Evolutionary conservation across 2,113 vertebrate genomes (phyloP), one percentile per base, ranked within the genome.

Genomic region (Aldabrachelys gigantea): DNA sequence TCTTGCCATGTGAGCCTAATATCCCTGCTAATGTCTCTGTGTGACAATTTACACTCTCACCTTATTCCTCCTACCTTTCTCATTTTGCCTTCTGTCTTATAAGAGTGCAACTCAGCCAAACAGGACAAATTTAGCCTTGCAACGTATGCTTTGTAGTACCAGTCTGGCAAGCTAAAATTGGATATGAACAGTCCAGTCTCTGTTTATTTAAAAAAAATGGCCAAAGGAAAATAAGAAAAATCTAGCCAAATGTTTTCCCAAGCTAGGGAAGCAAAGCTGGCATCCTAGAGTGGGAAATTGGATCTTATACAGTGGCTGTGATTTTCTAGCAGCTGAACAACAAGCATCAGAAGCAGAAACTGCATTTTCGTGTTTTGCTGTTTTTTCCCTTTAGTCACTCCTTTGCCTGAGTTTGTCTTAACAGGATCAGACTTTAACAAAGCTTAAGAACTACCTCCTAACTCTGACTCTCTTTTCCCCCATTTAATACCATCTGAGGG

Each of bases 1-100:
- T 91, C 35, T 16, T 86, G 72, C 84, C 82, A 91, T 84, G 78
- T 84, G 78, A 96, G 90, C 78, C 59, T 81, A 82, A 86, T 96
- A 72, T 83, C 21, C 90, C 52, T 88, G 85, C 91, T 89, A 95
- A 50, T 87, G 92, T 31, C 88, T 49, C 14, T 82, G 78, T 0
- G 0, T 91, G 72, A 89, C 80, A 44, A 17, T 93, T 1, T 38
- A 14, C 0, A 0, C 87, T 90, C 83, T 94, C 35, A 24, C 84
- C 92, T 96, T 75, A 87, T 83, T 96, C 41, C 49, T 10, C 52
- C 94, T 89, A 56, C 2, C 83, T 89, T 95, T 85, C 6, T 62
- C 31, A 79, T 91, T 89, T 82, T 89, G 54, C 7, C 79, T 38
- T 88, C 38, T 85, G 35, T 41, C 59, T 95, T 78, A 78, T n/a